Evolutionary conservation across 2,797 vertebrate species (phyloP).

Genomic region (Pangasius mekongensis): DNA sequence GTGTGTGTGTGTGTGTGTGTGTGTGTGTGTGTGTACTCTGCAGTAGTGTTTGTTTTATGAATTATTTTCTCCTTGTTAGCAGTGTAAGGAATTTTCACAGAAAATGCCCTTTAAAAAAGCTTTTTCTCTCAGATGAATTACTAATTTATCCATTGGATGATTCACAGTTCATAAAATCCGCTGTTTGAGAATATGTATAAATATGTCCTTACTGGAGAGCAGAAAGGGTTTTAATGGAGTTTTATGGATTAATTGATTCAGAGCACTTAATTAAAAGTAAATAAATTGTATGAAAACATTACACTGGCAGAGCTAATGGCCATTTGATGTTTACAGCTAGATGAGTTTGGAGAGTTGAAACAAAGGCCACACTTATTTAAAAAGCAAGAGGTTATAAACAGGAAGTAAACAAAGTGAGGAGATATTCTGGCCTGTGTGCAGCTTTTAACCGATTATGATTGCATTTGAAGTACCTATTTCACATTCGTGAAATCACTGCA

Average conservation of each 20-base stretch:
- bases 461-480: slow-evolving; percentile 25
- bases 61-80: not conserved
- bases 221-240: slow-evolving; percentile 27
- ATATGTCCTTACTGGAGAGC: slow-evolving; percentile 36
- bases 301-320: slow-evolving; percentile 28
- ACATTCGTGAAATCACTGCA: slow-evolving; percentile 3
- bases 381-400: slow-evolving; percentile 36
- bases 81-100: not conserved
- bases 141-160: slow-evolving; percentile 16
- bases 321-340: slow-evolving; percentile 42
- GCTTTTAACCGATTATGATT: slow-evolving; percentile 33
- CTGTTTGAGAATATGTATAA: slow-evolving; percentile 33
- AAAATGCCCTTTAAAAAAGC: not conserved
- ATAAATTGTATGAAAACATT: slow-evolving; percentile 46
- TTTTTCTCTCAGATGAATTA: slow-evolving; percentile 11
- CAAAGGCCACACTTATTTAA: slow-evolving; percentile 19
- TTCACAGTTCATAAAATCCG: slow-evolving; percentile 32
- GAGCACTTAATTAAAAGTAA: slow-evolving; percentile 55
- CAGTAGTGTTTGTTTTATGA: not conserved
- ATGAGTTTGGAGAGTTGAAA: slow-evolving; percentile 38
- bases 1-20: too few relatives aligned
- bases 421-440: slow-evolving; percentile 15
- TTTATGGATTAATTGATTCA: slow-evolving; percentile 52
- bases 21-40: not conserved
- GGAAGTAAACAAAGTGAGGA: slow-evolving; percentile 31